These are phyloP conservation scores for Agrotis segetum DNA, from an alignment of 2,888 invertebrate species.

Conservation along the genomic window DNA sequence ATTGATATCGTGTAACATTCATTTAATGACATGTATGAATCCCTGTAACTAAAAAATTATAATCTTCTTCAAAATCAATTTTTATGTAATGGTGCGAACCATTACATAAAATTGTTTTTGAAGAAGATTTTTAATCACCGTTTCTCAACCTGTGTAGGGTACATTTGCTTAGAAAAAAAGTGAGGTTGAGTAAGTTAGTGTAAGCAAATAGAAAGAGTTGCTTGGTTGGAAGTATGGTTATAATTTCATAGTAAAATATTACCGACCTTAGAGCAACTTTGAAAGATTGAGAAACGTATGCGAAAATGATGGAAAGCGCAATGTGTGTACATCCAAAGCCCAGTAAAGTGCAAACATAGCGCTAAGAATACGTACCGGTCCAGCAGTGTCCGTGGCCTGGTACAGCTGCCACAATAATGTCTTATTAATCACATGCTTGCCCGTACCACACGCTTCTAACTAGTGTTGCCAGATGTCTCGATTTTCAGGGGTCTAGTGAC, in stretches of 20 bases:
- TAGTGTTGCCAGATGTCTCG: too few relatives aligned
- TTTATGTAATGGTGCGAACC: neutral
- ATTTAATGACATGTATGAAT: slow-evolving; percentile 44
- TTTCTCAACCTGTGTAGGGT: slow-evolving; percentile 42
- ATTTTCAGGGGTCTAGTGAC: too few relatives aligned
- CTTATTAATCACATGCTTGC: slow-evolving; percentile 83
- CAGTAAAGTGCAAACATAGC: slow-evolving; percentile 69
- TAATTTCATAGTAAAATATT: neutral
- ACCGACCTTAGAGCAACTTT: neutral
- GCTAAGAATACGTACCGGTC: slow-evolving; percentile 83
- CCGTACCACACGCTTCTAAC: slow-evolving; percentile 53
- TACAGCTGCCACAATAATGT: slow-evolving; percentile 90
- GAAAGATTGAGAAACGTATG: slow-evolving; percentile 43
- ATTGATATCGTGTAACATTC: slow-evolving; percentile 29
- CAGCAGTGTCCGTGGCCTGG: slow-evolving; percentile 89
- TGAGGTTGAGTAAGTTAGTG: slow-evolving; percentile 7
- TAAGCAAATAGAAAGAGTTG: neutral
- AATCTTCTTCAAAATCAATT: slow-evolving; percentile 48
- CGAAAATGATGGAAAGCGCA: slow-evolving; percentile 56
- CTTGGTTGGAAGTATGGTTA: neutral
- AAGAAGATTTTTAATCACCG: slow-evolving; percentile 52
- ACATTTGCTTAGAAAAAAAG: slow-evolving; percentile 10
- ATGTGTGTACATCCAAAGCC: slow-evolving; percentile 70
- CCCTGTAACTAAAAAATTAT: slow-evolving; percentile 15
- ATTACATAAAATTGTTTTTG: too few relatives aligned